Evolutionary conservation across 2,113 vertebrate genomes (phyloP), one percentile per base, ranked within the genome.

Genomic region (Albula glossodonta): DNA sequence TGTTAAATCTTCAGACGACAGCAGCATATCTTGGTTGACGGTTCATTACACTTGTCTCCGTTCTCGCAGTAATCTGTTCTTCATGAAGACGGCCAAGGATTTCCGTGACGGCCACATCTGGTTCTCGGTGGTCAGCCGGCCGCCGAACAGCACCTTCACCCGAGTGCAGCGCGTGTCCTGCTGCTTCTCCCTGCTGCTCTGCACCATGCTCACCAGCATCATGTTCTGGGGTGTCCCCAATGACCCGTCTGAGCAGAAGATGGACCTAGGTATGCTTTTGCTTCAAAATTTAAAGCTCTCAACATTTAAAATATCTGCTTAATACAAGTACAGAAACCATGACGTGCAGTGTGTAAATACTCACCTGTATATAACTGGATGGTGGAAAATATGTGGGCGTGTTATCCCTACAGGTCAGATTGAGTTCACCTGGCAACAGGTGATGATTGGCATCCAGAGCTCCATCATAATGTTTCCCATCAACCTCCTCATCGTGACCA

Each of bases 171-270:
- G 98, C 0, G 97, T 98, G 57, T 99, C 98, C 0, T 99, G 98
- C 48, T 99, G 97, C 86, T 98, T 98, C 86, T 99, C 98, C 0
- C 92, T 99, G 90, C 94, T 99, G 49, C 96, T 99, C 13, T 99
- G 98, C 92, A 99, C 98, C 79, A 99, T 99, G 98, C 92, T 99
- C 88, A 98, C 97, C 82, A 99, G 96, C 91, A 98, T 99, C 93
- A 98, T 99, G 96, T 99, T 99, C 90, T 99, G 97, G 96, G 98
- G 98, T 1, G 94, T 99, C 82, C 97, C 98, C 56, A 97, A 95
- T 84, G 95, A 98, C 86, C 98, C 98, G 0, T 95, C 96, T 6
- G 97, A 99, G 91, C 98, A 99, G 92, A 99, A 97, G 89, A 98
- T 98, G 98, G 98, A 98, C 90, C 91, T 99, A 87, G 98, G 98